phyloP scores from a whole-genome alignment of 92 coral and sea anemone species.

The Muricea muricata region DNA sequence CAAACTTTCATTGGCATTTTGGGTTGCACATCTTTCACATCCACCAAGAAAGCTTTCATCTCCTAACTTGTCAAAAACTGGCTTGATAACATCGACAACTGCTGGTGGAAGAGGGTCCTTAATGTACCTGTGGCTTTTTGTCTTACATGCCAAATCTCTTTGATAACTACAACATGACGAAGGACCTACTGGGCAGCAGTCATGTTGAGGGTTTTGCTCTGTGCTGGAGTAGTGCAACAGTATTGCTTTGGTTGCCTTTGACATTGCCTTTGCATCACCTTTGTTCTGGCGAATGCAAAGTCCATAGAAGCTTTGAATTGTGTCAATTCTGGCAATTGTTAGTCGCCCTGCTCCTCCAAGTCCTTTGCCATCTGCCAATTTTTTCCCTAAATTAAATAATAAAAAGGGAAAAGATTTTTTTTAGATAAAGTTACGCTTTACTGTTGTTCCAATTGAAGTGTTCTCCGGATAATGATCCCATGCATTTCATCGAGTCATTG shows the following conservation, averaged over 20 bases:
- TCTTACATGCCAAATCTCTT: slow-evolving; percentile 30
- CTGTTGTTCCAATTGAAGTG: not conserved
- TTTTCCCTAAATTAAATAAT: slow-evolving; percentile 12
- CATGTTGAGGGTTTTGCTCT: slow-evolving; percentile 48
- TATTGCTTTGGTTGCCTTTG: not conserved
- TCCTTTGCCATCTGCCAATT: slow-evolving; percentile 48
- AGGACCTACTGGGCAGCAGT: slow-evolving; percentile 41
- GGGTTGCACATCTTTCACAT: slow-evolving; percentile 57
- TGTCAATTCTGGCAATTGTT: slow-evolving; percentile 41
- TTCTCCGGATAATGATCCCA: too few species aligned
- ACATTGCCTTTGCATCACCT: slow-evolving; percentile 44
- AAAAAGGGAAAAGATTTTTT: not conserved
- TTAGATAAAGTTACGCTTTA: too few species aligned
- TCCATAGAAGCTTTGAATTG: slow-evolving; percentile 64
- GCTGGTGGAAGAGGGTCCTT: slow-evolving; percentile 54
- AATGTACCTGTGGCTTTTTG: slow-evolving; percentile 30
- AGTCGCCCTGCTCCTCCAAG: slow-evolving; percentile 52
- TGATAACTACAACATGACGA: slow-evolving; percentile 65
- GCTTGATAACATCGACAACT: slow-evolving; percentile 39
- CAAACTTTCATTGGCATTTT: slow-evolving; percentile 62
- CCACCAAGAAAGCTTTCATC: slow-evolving; percentile 55
- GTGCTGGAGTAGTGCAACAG: slow-evolving; percentile 53
- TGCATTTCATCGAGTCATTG: too few species aligned
- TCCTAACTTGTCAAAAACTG: slow-evolving; percentile 62
- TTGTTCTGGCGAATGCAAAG: slow-evolving; percentile 46